Evolutionary conservation across 2,113 vertebrate species (phyloP).

Genomic region (Ptychochromis oligacanthus): DNA sequence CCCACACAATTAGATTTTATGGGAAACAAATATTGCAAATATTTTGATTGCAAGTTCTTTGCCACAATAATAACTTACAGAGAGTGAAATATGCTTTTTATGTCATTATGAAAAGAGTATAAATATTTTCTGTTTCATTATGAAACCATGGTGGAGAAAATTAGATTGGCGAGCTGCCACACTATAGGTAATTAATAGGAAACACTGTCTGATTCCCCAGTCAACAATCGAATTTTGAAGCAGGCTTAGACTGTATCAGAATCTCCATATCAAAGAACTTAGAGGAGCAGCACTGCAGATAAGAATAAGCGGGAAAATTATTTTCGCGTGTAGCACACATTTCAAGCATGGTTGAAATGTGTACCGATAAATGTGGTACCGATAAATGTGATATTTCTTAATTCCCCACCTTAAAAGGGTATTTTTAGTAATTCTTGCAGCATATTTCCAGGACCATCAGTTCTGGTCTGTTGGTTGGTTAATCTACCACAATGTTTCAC

Average conservation of each 20-base stretch:
- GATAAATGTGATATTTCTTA: not conserved
- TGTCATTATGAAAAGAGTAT: not conserved
- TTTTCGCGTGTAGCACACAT: not conserved
- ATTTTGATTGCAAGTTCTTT: not conserved
- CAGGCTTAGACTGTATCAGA: not conserved
- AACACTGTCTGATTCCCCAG: conserved; percentile 11
- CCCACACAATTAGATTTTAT: not conserved
- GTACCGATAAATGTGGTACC: not conserved
- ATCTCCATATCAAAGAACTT: not conserved
- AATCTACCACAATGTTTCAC: not conserved
- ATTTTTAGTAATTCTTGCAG: not conserved
- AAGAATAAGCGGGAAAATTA: not conserved
- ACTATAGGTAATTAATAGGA: not conserved
- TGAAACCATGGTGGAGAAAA: not conserved
- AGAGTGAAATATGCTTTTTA: not conserved
- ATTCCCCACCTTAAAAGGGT: not conserved
- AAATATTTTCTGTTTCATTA: not conserved
- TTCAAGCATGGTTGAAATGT: not conserved
- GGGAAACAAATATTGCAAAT: not conserved
- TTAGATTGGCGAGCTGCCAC: not conserved
- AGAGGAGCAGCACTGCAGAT: not conserved
- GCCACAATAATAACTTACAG: not conserved
- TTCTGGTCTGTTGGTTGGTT: not conserved
- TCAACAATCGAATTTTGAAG: conserved; percentile 39
- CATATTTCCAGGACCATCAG: not conserved